phyloP scores from a whole-genome alignment of 2,113 vertebrate species.

The Eulemur macaco region DNA sequence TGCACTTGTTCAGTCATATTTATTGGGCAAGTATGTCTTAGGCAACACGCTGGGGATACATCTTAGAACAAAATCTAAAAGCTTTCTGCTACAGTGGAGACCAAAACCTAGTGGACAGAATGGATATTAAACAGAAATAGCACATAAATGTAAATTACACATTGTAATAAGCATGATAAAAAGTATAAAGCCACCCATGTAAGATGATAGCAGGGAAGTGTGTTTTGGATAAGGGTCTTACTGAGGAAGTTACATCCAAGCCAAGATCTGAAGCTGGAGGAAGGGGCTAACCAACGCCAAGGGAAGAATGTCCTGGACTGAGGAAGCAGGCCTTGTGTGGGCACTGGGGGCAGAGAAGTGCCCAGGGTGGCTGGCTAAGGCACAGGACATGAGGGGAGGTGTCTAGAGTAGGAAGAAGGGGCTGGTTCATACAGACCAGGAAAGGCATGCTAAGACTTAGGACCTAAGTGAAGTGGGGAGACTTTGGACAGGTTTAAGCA shows the following conservation, averaged over 20 bases:
- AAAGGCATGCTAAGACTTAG: neutral
- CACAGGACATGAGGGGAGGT: fast-evolving
- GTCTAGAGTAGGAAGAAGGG: neutral
- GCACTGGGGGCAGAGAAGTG: neutral
- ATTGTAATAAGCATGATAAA: neutral
- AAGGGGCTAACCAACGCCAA: neutral
- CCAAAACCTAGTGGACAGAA: neutral
- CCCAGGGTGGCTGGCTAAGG: neutral
- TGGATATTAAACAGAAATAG: neutral
- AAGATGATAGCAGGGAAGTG: neutral
- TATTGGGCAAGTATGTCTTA: neutral
- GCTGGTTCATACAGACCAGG: neutral
- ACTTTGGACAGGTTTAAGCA: neutral
- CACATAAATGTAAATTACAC: neutral
- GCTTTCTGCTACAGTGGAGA: neutral
- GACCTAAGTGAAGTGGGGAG: neutral
- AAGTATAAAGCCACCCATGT: neutral
- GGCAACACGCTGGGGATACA: neutral
- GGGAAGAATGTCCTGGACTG: neutral
- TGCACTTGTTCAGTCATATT: neutral
- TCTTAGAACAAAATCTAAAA: neutral
- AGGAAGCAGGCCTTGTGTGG: neutral
- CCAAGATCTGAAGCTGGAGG: neutral
- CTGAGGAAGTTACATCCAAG: neutral
- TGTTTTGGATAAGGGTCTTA: neutral